phyloP scores from a whole-genome alignment of 1,140 invertebrate species.

The Drosophila kanapiae region DNA sequence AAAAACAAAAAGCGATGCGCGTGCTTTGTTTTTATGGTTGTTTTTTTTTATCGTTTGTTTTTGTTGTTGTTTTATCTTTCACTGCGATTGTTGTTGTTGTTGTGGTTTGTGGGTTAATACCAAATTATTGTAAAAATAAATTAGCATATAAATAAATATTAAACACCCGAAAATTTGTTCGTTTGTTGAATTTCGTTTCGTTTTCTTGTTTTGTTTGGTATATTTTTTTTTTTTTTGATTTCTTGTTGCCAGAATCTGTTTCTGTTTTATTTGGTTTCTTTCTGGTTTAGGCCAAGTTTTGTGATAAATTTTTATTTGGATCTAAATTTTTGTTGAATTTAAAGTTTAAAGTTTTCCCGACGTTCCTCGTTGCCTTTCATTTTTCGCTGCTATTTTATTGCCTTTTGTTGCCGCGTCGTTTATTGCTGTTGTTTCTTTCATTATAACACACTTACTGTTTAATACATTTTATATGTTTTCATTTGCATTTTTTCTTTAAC shows the following conservation, averaged over 20 bases:
- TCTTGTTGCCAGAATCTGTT: conserved; percentile 34
- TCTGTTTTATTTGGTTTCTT: conserved; percentile 20
- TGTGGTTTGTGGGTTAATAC: conserved; percentile 71
- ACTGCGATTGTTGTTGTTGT: conserved; percentile 35
- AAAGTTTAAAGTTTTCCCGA: conserved; percentile 55
- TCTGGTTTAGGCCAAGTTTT: conserved; percentile 23
- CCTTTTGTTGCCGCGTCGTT: conserved; percentile 19
- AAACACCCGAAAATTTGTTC: conserved; percentile 32
- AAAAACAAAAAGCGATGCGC: conserved; percentile 19
- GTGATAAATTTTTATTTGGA: conserved; percentile 10
- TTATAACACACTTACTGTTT: conserved; percentile 31
- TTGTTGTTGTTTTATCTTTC: conserved; percentile 43
- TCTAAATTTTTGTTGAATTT: conserved; percentile 66
- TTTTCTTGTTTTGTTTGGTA: conserved; percentile 12
- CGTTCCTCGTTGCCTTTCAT: conserved; percentile 58
- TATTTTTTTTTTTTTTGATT: conserved; percentile 5
- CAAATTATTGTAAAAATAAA: conserved; percentile 76
- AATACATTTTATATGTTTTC: conserved; percentile 14
- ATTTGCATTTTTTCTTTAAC: conserved; percentile 15
- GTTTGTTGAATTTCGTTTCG: conserved; percentile 28
- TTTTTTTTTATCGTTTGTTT: conserved; percentile 33
- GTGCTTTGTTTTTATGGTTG: conserved; percentile 25
- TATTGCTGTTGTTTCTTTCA: conserved; percentile 34
- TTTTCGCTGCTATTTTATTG: conserved; percentile 50
- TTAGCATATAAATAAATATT: conserved; percentile 76